phyloP scores from a whole-genome alignment of 2,888 invertebrate species.

The Trachelus iudaicus region DNA sequence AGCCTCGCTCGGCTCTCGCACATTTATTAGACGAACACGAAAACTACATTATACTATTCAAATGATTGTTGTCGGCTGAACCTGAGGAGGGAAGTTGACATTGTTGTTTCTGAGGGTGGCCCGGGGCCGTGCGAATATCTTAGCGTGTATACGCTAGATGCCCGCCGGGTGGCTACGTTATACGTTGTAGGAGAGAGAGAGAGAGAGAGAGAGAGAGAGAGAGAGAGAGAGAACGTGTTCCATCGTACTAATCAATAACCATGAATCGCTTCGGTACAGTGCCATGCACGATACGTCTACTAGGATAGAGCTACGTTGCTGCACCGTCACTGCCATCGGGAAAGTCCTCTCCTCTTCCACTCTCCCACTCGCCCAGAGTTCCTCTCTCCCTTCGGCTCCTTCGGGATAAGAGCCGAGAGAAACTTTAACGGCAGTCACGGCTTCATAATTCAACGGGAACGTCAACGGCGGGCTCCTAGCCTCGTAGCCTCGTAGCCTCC shows the following conservation, averaged over 20 bases:
- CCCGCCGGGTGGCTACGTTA: constrained; percentile 27
- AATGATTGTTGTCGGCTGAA: constrained; percentile 49
- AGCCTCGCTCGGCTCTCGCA: not conserved
- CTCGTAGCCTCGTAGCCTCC: not conserved
- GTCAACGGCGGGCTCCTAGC: not conserved
- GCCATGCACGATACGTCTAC: constrained; percentile 41
- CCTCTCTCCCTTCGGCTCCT: not conserved
- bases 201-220: constrained; percentile 25
- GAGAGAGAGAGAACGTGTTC: constrained; percentile 42
- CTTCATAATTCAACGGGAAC: not conserved
- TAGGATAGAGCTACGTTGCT: constrained; percentile 6
- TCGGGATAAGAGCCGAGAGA: not conserved
- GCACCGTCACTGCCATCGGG: constrained; percentile 44
- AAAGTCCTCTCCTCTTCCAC: constrained; percentile 10
- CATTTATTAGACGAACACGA: constrained; percentile 41
- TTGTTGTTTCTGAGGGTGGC: constrained; percentile 62
- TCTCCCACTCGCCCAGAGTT: not conserved
- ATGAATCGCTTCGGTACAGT: constrained; percentile 53
- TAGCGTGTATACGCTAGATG: constrained; percentile 42
- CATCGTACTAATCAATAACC: constrained; percentile 54
- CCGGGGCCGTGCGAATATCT: constrained; percentile 58
- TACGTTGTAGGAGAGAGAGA: constrained; percentile 1
- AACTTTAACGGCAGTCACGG: not conserved
- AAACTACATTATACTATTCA: constrained; percentile 60
- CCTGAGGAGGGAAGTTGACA: constrained; percentile 58